A percentile compares a stretch with the other conserved stretches of the same genome.
These are phyloP conservation scores for Hypanus sabinus DNA, from an alignment of 2,113 vertebrate genomes.

Conservation along the genomic window DNA sequence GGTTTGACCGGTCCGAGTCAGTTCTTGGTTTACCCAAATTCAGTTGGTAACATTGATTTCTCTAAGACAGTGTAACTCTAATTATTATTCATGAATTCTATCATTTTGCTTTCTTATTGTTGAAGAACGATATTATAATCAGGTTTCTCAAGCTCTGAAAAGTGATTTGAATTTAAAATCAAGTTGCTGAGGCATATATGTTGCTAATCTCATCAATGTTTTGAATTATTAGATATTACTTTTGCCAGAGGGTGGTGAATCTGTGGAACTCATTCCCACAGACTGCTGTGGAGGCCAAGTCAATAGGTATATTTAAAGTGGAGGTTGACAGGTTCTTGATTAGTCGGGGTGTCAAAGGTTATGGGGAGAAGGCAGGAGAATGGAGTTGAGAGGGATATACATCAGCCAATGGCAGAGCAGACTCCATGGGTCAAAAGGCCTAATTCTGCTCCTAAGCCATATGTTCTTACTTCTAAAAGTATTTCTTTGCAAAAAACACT, in stretches of 20 bases:
- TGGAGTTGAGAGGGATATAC: too few species aligned
- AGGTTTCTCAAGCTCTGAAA: not conserved
- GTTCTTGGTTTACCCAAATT: not conserved
- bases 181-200: not conserved
- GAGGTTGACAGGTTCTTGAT: too few species aligned
- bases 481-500: too few species aligned
- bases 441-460: too few species aligned
- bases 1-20: not conserved
- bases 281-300: too few species aligned
- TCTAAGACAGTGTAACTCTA: not conserved
- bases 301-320: too few species aligned
- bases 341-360: too few species aligned
- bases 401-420: too few species aligned
- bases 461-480: too few species aligned
- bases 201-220: conserved; percentile 10
- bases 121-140: not conserved
- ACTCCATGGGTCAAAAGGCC: too few species aligned
- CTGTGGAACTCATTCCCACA: too few species aligned
- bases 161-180: conserved; percentile 29
- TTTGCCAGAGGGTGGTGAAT: not conserved
- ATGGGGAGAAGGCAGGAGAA: too few species aligned
- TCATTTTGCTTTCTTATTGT: not conserved
- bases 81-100: conserved; percentile 17
- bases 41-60: not conserved
- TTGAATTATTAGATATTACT: conserved; percentile 25